Percentiles rank a stretch among this genome's conserved stretches.
Evolutionary conservation across 2,797 vertebrate genomes (phyloP).

Genomic region (Melanotaenia parkinsoni): DNA sequence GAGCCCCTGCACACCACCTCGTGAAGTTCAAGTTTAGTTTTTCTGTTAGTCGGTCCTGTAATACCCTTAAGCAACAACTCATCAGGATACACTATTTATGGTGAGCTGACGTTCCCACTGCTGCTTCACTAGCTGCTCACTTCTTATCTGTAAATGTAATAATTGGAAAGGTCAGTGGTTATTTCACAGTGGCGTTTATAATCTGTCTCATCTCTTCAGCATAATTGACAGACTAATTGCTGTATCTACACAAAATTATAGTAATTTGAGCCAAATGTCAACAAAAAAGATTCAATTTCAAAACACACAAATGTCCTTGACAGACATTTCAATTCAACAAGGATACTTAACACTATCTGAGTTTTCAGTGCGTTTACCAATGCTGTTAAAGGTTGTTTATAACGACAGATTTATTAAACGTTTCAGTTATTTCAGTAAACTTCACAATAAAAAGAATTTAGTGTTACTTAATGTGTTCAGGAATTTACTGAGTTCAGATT

Average conservation of each 20-base stretch:
- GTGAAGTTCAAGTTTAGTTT: constrained; percentile 75
- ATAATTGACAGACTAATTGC: constrained; percentile 74
- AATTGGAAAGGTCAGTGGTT: constrained; percentile 71
- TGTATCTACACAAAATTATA: constrained; percentile 41
- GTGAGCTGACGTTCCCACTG: constrained; percentile 51
- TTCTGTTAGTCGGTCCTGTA: constrained; percentile 58
- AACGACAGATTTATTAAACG: background rate
- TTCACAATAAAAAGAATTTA: background rate
- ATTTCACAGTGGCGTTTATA: constrained; percentile 61
- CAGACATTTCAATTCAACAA: background rate
- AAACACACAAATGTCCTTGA: constrained; percentile 17
- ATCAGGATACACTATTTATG: constrained; percentile 79
- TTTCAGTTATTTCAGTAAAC: background rate
- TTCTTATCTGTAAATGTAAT: constrained; percentile 57
- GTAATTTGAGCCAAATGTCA: constrained; percentile 50
- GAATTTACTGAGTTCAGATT: too few relatives aligned
- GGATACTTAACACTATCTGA: background rate
- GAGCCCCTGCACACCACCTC: constrained; percentile 21
- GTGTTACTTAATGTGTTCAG: too few relatives aligned
- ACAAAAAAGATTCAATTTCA: constrained; percentile 13
- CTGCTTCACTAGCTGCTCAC: constrained; percentile 51
- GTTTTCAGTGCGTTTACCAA: background rate
- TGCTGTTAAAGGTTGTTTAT: background rate
- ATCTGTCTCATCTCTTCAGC: constrained; percentile 62
- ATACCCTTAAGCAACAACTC: constrained; percentile 71